phyloP scores from a whole-genome alignment of 2,797 vertebrate genomes.

The Ficedula albicollis region DNA sequence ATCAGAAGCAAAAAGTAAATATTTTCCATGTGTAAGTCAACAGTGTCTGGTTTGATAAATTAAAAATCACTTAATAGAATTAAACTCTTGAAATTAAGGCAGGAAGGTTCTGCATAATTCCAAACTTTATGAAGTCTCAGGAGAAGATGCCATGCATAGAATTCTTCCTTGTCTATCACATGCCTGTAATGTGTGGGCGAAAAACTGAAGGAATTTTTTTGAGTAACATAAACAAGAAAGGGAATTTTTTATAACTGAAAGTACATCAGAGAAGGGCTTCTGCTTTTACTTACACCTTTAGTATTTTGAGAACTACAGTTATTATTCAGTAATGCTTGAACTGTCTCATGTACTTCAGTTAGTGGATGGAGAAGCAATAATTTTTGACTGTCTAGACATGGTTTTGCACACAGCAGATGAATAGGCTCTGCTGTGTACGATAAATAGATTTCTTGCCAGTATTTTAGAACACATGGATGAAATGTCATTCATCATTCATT shows the following conservation, averaged over 20 bases:
- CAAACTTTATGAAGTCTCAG: background rate
- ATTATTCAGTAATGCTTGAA: background rate
- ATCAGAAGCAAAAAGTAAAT: slow-evolving; percentile 1
- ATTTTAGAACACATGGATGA: background rate
- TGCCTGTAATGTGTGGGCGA: background rate
- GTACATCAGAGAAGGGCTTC: background rate
- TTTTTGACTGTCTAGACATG: background rate
- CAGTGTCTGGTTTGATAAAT: slow-evolving; percentile 1
- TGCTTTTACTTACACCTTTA: background rate
- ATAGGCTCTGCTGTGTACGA: background rate
- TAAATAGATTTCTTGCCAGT: background rate
- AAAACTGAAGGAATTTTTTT: background rate
- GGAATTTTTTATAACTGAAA: background rate
- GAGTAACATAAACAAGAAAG: background rate
- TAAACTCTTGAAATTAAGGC: background rate
- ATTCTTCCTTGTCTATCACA: background rate
- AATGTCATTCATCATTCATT: slow-evolving; percentile 8
- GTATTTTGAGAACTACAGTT: background rate
- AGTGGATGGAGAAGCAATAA: background rate
- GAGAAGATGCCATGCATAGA: background rate
- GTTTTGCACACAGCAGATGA: background rate
- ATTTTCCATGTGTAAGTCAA: background rate
- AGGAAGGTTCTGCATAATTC: background rate
- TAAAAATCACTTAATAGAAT: background rate
- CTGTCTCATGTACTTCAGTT: background rate